Percentiles rank a stretch among this genome's conserved stretches.
These are phyloP conservation scores for Cercocebus atys DNA, from an alignment of 2,113 vertebrate genomes.

Conservation along the genomic window DNA sequence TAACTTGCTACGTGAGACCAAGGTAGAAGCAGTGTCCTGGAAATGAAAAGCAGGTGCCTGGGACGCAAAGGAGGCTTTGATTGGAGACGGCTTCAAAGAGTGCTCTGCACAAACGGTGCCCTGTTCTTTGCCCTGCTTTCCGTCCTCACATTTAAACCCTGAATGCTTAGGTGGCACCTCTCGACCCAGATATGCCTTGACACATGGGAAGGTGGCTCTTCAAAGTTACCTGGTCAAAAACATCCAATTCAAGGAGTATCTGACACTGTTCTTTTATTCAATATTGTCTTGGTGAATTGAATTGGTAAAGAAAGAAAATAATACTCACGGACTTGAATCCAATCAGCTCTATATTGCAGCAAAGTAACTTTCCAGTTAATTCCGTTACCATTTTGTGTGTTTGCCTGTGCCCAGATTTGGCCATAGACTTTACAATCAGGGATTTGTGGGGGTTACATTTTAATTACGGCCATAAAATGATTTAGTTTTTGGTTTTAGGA, in stretches of 20 bases:
- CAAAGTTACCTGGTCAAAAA: background rate
- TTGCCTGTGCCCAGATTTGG: rapidly evolving
- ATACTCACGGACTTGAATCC: rapidly evolving
- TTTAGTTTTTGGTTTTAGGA: too few relatives aligned
- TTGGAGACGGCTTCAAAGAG: background rate
- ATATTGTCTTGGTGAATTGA: rapidly evolving
- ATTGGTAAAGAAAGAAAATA: background rate
- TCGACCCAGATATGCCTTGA: background rate
- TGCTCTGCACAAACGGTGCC: rapidly evolving
- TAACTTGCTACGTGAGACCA: rapidly evolving
- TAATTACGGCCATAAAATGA: background rate
- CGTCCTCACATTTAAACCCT: rapidly evolving
- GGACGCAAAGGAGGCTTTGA: background rate
- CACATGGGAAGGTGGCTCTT: rapidly evolving
- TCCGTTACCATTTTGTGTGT: rapidly evolving
- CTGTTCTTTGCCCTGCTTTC: rapidly evolving
- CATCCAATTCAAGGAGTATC: background rate
- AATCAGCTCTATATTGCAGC: rapidly evolving
- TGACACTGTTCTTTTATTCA: background rate
- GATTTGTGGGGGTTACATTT: rapidly evolving
- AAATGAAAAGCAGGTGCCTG: rapidly evolving
- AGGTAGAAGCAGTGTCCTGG: rapidly evolving
- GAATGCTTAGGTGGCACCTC: background rate
- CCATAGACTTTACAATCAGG: rapidly evolving
- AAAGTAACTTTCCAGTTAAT: rapidly evolving